A percentile compares a stretch with the other conserved stretches of the same genome.
phyloP scores from a whole-genome alignment of 2,888 invertebrate species.

The Hypolimnas misippus region DNA sequence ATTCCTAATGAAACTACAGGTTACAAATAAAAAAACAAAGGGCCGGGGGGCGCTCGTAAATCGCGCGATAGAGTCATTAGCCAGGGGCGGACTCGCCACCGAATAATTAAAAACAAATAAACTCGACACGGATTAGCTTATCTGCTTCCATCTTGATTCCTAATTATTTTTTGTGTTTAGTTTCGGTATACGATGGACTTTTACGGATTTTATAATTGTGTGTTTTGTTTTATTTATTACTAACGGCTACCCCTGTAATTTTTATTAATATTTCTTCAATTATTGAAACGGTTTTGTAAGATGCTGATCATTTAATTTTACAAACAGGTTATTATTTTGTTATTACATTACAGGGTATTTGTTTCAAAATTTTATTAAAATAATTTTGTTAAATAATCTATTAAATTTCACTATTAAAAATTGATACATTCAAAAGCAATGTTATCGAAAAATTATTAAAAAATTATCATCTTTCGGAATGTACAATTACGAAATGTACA shows the following conservation, averaged over 20 bases:
- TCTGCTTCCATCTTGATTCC: constrained; percentile 67
- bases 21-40: constrained; percentile 71
- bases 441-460: too few relatives aligned
- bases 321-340: too few relatives aligned
- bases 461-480: too few relatives aligned
- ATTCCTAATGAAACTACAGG: constrained; percentile 63
- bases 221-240: constrained; percentile 4
- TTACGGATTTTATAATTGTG: constrained; percentile 21
- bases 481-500: too few relatives aligned
- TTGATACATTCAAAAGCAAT: too few relatives aligned
- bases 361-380: too few relatives aligned
- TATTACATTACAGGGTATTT: too few relatives aligned
- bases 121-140: constrained; percentile 79
- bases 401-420: too few relatives aligned
- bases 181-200: constrained; percentile 32
- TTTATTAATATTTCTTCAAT: background rate
- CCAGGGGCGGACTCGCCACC: constrained; percentile 73
- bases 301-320: too few relatives aligned
- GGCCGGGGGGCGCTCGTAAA: constrained; percentile 68
- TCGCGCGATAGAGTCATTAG: constrained; percentile 81
- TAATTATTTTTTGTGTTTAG: constrained; percentile 68
- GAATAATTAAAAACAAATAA: constrained; percentile 84
- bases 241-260: background rate
- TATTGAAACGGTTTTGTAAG: too few relatives aligned
- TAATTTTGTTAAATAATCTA: too few relatives aligned